phyloP scores from a whole-genome alignment of 2,888 invertebrate genomes.

The Crossocerus cetratus region DNA sequence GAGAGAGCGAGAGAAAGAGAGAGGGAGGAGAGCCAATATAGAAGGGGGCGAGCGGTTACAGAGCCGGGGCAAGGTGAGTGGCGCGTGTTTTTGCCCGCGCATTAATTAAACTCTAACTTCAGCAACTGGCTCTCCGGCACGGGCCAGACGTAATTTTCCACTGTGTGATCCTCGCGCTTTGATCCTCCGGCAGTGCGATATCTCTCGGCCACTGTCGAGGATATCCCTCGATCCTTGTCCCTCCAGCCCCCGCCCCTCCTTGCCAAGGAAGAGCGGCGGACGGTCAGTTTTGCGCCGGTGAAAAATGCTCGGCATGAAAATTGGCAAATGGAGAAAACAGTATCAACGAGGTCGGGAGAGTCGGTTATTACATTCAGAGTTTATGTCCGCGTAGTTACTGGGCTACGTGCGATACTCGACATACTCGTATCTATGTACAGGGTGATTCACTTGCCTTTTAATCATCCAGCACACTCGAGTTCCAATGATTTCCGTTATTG shows the following conservation, averaged over 20 bases:
- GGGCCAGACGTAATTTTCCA: conserved; percentile 60
- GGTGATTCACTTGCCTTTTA: too few relatives aligned
- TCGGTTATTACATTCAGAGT: neutral
- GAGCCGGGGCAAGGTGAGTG: conserved; percentile 19
- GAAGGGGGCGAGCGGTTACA: neutral
- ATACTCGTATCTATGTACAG: too few relatives aligned
- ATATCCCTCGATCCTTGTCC: too few relatives aligned
- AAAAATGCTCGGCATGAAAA: conserved; percentile 21
- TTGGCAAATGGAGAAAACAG: conserved; percentile 19
- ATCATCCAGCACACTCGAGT: too few relatives aligned
- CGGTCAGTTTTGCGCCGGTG: too few relatives aligned
- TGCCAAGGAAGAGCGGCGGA: too few relatives aligned
- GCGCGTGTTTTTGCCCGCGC: conserved; percentile 55
- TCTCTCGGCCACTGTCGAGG: conserved; percentile 24
- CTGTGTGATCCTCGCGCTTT: conserved; percentile 50
- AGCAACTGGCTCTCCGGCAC: conserved; percentile 36
- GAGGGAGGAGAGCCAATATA: too few relatives aligned
- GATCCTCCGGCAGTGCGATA: conserved; percentile 35
- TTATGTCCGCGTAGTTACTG: too few relatives aligned
- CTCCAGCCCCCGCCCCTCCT: too few relatives aligned
- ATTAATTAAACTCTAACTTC: conserved; percentile 64
- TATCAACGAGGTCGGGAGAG: conserved; percentile 3
- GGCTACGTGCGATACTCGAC: too few relatives aligned
- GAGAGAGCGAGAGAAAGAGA: too few relatives aligned
- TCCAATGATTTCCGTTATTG: too few relatives aligned